Percentiles rank a stretch among this genome's conserved stretches.
Evolutionary conservation across 2,113 vertebrate genomes (phyloP).

Genomic region (Podilymbus podiceps): DNA sequence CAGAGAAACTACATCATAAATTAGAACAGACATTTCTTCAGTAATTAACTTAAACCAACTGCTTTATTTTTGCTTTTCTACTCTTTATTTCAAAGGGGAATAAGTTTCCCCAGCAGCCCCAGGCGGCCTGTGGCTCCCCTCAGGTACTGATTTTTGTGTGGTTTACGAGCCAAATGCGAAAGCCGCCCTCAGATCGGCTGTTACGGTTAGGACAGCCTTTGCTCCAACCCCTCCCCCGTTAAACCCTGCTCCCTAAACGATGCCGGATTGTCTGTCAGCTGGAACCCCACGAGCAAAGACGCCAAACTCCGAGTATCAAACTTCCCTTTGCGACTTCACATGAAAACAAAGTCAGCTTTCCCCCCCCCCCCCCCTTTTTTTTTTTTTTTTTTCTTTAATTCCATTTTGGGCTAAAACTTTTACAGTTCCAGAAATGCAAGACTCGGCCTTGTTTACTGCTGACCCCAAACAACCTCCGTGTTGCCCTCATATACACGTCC

Average conservation of each 20-base stretch:
- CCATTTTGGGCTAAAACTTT: not conserved
- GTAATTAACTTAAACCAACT: not conserved
- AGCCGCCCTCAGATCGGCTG: not conserved
- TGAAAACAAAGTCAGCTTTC: not conserved
- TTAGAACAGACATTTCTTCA: not conserved
- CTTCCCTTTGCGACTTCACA: not conserved
- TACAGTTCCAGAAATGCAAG: not conserved
- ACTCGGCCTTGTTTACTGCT: not conserved
- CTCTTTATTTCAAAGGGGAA: not conserved
- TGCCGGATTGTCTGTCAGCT: not conserved
- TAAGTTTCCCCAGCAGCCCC: not conserved
- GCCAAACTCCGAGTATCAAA: not conserved
- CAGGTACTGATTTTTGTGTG: not conserved
- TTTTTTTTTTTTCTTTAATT: not conserved
- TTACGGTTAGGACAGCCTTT: not conserved
- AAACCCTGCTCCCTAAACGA: rapidly evolving
- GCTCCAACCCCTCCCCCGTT: rapidly evolving
- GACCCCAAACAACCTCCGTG: rapidly evolving
- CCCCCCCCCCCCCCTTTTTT: too few relatives aligned
- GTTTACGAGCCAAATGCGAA: not conserved
- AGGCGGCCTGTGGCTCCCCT: not conserved
- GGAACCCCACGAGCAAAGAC: not conserved
- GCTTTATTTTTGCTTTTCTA: not conserved
- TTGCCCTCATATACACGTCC: rapidly evolving
- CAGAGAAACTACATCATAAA: not conserved